Percentiles rank a stretch among this genome's conserved stretches.
These are phyloP conservation scores for Nematostella vectensis DNA, from an alignment of 92 coral and sea anemone species.

Conservation along the genomic window DNA sequence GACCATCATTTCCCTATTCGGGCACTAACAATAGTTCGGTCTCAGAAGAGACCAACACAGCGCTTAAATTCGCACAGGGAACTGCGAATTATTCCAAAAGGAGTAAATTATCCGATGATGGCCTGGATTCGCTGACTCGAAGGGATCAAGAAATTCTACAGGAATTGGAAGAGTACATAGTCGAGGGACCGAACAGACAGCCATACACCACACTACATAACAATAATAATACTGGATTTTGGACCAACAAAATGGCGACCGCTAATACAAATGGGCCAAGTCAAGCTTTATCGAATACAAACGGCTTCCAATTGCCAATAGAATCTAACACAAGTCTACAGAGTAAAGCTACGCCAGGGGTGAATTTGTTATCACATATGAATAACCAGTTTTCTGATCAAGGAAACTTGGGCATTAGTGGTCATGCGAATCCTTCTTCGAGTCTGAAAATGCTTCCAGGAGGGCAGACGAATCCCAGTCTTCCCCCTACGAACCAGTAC, in stretches of 20 bases:
- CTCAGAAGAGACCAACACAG: conserved; percentile 60
- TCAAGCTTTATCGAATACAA: conserved; percentile 51
- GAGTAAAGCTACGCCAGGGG: conserved; percentile 40
- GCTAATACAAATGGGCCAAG: conserved; percentile 45
- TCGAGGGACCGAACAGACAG: conserved; percentile 34
- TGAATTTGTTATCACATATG: conserved; percentile 51
- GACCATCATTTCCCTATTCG: conserved; percentile 62
- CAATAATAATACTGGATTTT: conserved; percentile 45
- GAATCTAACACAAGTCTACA: conserved; percentile 53
- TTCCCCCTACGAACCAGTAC: conserved; percentile 63
- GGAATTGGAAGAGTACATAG: conserved; percentile 38
- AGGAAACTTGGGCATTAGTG: conserved; percentile 41
- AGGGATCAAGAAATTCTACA: conserved; percentile 59
- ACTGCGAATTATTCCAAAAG: conserved; percentile 45
- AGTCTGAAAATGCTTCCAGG: conserved; percentile 43
- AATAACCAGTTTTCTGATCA: conserved; percentile 75
- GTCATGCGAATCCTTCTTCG: conserved; percentile 49
- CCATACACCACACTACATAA: conserved; percentile 26
- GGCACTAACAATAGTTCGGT: conserved; percentile 43
- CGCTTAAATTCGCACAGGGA: conserved; percentile 45
- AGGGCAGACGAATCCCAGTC: conserved; percentile 8
- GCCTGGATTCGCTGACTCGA: conserved; percentile 29
- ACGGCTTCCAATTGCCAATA: conserved; percentile 76
- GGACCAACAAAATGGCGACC: conserved; percentile 69
- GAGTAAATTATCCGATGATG: conserved; percentile 54